Conservation (phyloP, 2,888 invertebrate genomes). For the Noctua comes region DNA sequence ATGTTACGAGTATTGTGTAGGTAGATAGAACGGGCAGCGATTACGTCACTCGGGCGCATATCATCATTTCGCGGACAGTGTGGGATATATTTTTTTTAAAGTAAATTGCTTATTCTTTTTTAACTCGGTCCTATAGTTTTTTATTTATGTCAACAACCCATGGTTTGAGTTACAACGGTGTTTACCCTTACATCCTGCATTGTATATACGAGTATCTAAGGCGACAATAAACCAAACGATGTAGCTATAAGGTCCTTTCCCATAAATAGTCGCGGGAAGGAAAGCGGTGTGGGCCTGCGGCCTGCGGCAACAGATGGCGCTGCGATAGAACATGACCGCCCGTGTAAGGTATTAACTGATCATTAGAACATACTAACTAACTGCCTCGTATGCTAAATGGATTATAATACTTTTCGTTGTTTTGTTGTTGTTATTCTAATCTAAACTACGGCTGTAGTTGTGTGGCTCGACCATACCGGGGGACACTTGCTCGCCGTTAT, state of each 20-base stretch:
- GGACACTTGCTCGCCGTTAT: background rate
- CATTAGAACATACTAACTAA: conserved; percentile 61
- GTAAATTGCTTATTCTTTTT: no score
- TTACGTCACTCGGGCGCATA: no score
- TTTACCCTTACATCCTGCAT: background rate
- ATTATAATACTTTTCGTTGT: conserved; percentile 41
- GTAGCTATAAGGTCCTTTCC: conserved; percentile 21
- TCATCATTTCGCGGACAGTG: no score
- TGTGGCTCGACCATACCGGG: no score
- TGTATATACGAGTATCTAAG: background rate
- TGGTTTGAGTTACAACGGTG: no score
- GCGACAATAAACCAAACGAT: conserved; percentile 33
- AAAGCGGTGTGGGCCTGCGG: conserved; percentile 13
- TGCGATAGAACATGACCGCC: conserved; percentile 10
- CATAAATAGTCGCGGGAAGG: conserved; percentile 49
- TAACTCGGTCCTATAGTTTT: no score
- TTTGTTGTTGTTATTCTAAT: conserved; percentile 26
- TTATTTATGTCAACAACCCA: no score
- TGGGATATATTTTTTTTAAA: no score
- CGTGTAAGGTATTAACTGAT: conserved; percentile 56
- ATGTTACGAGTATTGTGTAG: background rate
- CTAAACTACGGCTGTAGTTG: background rate
- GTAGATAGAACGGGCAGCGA: background rate
- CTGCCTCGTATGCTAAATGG: conserved; percentile 27
- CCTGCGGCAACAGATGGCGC: conserved; percentile 47